phyloP scores from a whole-genome alignment of 2,888 invertebrate species.

The Drymonia ruficornis region DNA sequence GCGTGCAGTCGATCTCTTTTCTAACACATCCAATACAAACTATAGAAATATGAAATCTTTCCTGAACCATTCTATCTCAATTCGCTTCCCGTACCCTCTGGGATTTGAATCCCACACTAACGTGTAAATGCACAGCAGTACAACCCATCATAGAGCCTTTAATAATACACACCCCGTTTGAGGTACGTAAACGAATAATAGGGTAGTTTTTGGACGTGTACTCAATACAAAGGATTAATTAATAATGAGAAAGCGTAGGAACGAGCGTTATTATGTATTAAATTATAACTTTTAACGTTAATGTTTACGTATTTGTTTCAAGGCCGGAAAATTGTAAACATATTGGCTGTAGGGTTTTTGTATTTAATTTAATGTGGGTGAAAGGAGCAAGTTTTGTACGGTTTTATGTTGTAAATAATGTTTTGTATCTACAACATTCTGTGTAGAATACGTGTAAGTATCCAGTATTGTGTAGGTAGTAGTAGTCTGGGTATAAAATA shows the following conservation, averaged over 20 bases:
- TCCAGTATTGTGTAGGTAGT: too few species aligned
- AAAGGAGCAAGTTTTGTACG: background rate
- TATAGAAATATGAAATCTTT: slow-evolving; percentile 1
- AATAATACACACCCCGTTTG: slow-evolving; percentile 53
- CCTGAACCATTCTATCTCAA: slow-evolving; percentile 41
- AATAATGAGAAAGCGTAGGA: slow-evolving; percentile 38
- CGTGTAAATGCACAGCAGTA: slow-evolving; percentile 61
- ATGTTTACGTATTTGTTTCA: slow-evolving; percentile 16
- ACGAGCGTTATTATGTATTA: slow-evolving; percentile 31
- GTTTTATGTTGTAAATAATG: background rate
- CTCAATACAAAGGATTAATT: slow-evolving; percentile 40
- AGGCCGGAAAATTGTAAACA: slow-evolving; percentile 14
- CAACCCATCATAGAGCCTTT: slow-evolving; percentile 43
- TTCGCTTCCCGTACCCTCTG: slow-evolving; percentile 49
- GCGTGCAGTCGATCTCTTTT: too few species aligned
- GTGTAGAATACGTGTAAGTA: too few species aligned
- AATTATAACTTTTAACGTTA: slow-evolving; percentile 30
- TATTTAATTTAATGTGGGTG: slow-evolving; percentile 1
- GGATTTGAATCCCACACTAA: slow-evolving; percentile 56
- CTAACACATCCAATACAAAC: background rate
- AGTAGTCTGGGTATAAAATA: too few species aligned
- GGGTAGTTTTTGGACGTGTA: slow-evolving; percentile 45
- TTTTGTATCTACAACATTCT: too few species aligned
- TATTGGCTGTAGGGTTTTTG: slow-evolving; percentile 8
- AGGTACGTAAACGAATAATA: slow-evolving; percentile 46